Base-by-base conservation (phyloP, 2,113 vertebrate genomes). In the Cheirogaleus medius region DNA sequence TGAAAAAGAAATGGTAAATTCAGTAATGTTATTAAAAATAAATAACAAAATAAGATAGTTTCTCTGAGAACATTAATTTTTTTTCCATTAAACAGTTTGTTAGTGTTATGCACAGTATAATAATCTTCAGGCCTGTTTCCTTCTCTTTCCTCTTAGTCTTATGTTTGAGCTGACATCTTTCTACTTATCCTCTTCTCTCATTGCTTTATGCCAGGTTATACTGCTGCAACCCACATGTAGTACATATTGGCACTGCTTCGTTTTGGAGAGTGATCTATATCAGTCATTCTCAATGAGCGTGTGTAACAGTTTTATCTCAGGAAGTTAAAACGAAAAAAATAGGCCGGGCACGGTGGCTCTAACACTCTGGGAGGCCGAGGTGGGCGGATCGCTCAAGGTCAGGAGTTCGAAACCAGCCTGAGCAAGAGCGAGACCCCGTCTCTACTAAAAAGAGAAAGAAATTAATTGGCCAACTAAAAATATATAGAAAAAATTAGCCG, bases 1-100 rank as follows among this genome's bases (percentile, higher is more conserved):
- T 90, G 25, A 76, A 80, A 93, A 83, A 94, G n/a, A 97, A 97
- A 80, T 83, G 11, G 10, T 63, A 73, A 73, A 66, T 63, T 87
- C n/a, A 88, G 10, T 73, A 37, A 34, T 85, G 52, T 73, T 94
- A 54, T 80, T 95, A 52, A 91, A 92, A 87, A 64, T 69, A 78
- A 37, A 18, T 82, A 66, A 56, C 17, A 83, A 74, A 81, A 81
- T 86, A 60, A 78, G 42, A 52, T 37, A 11, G 17, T 80, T 88
- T 95, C 42, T 90, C 29, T 94, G 85, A 95, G 42, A 94, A 74
- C 13, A 64, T 69, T 58, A 49, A 69, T 34, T 71, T 81, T 78
- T 80, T 82, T 87, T 81, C 80, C n/a, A 39, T 37, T 63, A 92
- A 85, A n/a, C 93, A 74, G 47, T n/a, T 29, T 60, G 34, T 52